A percentile compares a stretch with the other conserved stretches of the same genome.
phyloP scores from a whole-genome alignment of 2,888 invertebrate genomes.

The Melikaiella ostensackeni region DNA sequence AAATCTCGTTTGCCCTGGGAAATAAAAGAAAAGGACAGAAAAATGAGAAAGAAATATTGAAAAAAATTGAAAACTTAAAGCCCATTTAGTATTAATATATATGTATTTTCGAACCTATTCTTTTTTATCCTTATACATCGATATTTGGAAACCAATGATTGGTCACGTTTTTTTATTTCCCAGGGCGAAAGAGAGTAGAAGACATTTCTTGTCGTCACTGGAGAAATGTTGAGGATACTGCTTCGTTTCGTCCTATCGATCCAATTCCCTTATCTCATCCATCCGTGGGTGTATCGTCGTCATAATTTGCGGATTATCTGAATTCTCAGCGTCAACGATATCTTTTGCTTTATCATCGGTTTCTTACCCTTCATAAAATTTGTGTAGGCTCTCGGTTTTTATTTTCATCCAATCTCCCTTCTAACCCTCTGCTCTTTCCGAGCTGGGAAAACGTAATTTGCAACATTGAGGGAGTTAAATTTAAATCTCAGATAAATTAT shows the following conservation, averaged over 20 bases:
- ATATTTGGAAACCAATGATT: neutral
- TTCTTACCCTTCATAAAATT: neutral
- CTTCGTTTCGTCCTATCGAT: neutral
- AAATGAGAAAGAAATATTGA: no score
- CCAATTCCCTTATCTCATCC: conserved; percentile 9
- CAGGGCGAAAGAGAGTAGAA: neutral
- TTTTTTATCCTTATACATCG: no score
- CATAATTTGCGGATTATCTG: neutral
- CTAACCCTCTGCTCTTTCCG: neutral
- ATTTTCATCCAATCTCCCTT: neutral
- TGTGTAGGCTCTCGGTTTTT: neutral
- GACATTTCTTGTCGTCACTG: neutral
- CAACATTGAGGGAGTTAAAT: neutral
- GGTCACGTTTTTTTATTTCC: conserved; percentile 8
- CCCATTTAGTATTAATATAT: no score
- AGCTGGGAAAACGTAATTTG: neutral
- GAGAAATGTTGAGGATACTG: neutral
- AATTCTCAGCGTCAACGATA: neutral
- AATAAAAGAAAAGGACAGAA: no score
- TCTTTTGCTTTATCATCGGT: conserved; percentile 21
- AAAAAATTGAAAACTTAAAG: no score
- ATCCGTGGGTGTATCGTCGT: neutral
- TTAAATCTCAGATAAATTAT: neutral
- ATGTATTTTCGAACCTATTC: no score
- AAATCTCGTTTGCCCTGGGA: no score